Evolutionary conservation across 2,888 invertebrate genomes (phyloP).

Genomic region (Ormyrus rosae): DNA sequence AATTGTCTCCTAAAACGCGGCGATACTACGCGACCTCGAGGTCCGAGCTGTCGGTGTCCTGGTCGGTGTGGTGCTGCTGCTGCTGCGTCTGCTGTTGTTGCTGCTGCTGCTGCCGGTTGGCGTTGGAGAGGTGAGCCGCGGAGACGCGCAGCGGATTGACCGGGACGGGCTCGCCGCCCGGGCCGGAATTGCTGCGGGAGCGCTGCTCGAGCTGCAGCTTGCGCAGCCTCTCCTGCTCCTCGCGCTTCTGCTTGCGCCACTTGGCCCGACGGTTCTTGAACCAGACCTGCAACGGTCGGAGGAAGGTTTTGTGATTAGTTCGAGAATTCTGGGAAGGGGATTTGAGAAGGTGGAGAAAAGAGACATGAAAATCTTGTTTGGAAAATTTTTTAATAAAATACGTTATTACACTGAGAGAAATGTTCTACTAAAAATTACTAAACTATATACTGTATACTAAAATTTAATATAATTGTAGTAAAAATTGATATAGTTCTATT

Average conservation of each 20-base stretch:
- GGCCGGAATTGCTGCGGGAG: constrained; percentile 61
- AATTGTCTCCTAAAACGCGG: too few species aligned
- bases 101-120: constrained; percentile 25
- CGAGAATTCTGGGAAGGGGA: not conserved
- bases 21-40: constrained; percentile 85
- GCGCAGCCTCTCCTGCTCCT: constrained; percentile 88
- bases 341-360: too few species aligned
- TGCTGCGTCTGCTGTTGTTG: constrained; percentile 32
- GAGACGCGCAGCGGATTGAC: constrained; percentile 59
- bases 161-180: not conserved
- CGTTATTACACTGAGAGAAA: too few species aligned
- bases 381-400: too few species aligned
- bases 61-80: constrained; percentile 59
- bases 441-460: too few species aligned
- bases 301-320: not conserved
- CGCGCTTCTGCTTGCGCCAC: constrained; percentile 96
- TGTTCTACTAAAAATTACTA: too few species aligned
- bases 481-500: too few species aligned
- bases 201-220: constrained; percentile 88
- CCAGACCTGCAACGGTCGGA: constrained; percentile 86
- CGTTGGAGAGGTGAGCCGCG: constrained; percentile 2
- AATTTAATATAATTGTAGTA: too few species aligned
- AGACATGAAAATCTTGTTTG: too few species aligned
- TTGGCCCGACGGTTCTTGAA: constrained; percentile 97
- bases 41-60: constrained; percentile 83